Conservation (phyloP, 1,140 invertebrate genomes). For the Euschistus heros region DNA sequence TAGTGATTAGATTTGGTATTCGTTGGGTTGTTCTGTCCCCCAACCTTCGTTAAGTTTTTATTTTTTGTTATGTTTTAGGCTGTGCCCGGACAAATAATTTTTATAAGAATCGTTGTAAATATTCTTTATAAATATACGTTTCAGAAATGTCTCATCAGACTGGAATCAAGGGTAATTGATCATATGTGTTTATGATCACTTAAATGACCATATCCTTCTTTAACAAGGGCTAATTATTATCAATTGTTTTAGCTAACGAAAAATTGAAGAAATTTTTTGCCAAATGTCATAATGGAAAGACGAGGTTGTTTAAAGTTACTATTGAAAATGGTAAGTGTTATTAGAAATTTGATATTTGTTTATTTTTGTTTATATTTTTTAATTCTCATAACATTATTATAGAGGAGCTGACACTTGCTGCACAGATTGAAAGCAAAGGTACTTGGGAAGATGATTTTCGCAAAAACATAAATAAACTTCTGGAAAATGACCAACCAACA, state of each 20-base stretch:
- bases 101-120: neutral
- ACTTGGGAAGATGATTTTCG: slow-evolving; percentile 87
- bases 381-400: slow-evolving; percentile 33
- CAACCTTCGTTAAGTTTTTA: neutral
- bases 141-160: slow-evolving; percentile 63
- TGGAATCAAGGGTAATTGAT: slow-evolving; percentile 52
- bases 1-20: too few species aligned
- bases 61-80: slow-evolving; percentile 9
- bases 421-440: slow-evolving; percentile 51
- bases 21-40: too few species aligned
- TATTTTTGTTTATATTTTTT: slow-evolving; percentile 2
- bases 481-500: slow-evolving; percentile 81
- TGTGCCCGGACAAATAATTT: slow-evolving; percentile 11
- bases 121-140: neutral
- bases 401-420: slow-evolving; percentile 68
- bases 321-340: slow-evolving; percentile 67
- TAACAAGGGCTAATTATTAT: slow-evolving; percentile 37
- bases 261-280: slow-evolving; percentile 68
- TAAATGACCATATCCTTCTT: slow-evolving; percentile 18
- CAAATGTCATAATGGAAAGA: slow-evolving; percentile 69
- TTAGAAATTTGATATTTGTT: neutral
- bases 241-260: slow-evolving; percentile 60
- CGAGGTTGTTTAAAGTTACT: slow-evolving; percentile 67
- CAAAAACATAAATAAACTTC: slow-evolving; percentile 57
- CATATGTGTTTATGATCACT: slow-evolving; percentile 11